phyloP scores from a whole-genome alignment of 2,888 invertebrate species.

The Mimas tiliae region DNA sequence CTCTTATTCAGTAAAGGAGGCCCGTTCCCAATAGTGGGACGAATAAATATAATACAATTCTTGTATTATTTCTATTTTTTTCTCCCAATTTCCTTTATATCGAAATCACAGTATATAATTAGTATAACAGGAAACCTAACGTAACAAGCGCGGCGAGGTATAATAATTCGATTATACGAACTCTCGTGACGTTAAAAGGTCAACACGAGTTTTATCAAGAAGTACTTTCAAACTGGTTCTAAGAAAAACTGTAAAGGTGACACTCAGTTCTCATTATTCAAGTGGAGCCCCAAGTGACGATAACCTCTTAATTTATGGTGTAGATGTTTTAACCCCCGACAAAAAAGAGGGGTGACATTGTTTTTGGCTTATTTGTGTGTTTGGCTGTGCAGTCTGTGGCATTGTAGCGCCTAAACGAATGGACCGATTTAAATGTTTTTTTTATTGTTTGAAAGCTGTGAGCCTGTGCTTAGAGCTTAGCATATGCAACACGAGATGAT shows the following conservation, averaged over 20 bases:
- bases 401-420: too few relatives aligned
- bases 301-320: slow-evolving; percentile 11
- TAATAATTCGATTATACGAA: slow-evolving; percentile 48
- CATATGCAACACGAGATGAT: too few relatives aligned
- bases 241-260: slow-evolving; percentile 52
- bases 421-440: too few relatives aligned
- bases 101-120: background rate
- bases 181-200: slow-evolving; percentile 49
- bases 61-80: too few relatives aligned
- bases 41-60: too few relatives aligned
- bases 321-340: background rate
- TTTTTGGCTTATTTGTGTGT: background rate
- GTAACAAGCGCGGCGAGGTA: slow-evolving; percentile 44
- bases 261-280: slow-evolving; percentile 24
- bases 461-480: too few relatives aligned
- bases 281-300: slow-evolving; percentile 10
- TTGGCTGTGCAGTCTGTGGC: too few relatives aligned
- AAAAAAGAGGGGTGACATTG: too few relatives aligned
- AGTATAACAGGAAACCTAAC: slow-evolving; percentile 34
- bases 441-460: too few relatives aligned
- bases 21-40: too few relatives aligned
- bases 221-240: slow-evolving; percentile 57
- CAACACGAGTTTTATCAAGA: slow-evolving; percentile 48
- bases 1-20: too few relatives aligned
- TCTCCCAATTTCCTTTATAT: background rate